phyloP scores from a whole-genome alignment of 1,140 invertebrate species.

The Paracyclopina nana region DNA sequence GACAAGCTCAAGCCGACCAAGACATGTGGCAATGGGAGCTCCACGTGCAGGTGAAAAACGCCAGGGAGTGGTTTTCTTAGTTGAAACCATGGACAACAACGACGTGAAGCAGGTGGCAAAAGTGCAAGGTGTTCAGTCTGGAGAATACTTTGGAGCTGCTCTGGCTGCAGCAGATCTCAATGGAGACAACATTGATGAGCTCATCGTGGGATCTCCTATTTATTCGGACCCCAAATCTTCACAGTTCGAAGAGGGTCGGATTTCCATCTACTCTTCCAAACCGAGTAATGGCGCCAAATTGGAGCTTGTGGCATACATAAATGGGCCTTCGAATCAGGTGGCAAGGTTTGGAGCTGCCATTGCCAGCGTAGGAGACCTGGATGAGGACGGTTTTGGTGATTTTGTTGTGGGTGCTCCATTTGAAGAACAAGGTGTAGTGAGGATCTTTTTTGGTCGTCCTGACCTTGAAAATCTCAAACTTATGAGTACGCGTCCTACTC shows the following conservation, averaged over 20 bases:
- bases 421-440: conserved; percentile 48
- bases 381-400: conserved; percentile 71
- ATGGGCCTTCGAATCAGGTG: too few species aligned
- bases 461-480: too few species aligned
- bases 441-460: too few species aligned
- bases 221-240: too few species aligned
- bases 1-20: neutral
- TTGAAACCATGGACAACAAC: neutral
- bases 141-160: conserved; percentile 1
- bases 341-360: conserved; percentile 56
- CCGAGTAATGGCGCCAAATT: too few species aligned
- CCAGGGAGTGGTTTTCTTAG: neutral
- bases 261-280: too few species aligned
- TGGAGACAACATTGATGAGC: neutral
- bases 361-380: conserved; percentile 62
- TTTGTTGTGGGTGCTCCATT: conserved; percentile 80
- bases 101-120: too few species aligned
- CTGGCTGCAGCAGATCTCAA: neutral
- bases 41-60: neutral
- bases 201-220: neutral
- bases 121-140: too few species aligned
- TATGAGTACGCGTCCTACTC: too few species aligned
- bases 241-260: too few species aligned
- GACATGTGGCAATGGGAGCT: neutral
- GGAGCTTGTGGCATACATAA: too few species aligned